Evolutionary conservation across 2,888 invertebrate species (phyloP), one percentile per base, ranked within the genome.

Genomic region (Mimachlamys varia): DNA sequence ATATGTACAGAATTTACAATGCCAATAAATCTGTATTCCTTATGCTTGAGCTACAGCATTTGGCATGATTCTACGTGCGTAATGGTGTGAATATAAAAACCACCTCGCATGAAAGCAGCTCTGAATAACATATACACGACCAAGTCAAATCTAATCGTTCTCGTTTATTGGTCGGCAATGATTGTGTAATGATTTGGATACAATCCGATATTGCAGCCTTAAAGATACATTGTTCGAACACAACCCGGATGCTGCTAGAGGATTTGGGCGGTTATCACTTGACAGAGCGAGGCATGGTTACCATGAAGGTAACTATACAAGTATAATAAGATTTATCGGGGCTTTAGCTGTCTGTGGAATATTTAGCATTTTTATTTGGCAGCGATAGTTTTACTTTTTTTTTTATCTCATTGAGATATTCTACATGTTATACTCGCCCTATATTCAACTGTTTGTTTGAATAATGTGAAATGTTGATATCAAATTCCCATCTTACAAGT

Each of bases 261-360:
- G 94, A 95, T 90, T 94, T 97, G 19, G 97, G 97, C 15, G 97
- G 97, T 7, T 97, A 97, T 92, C 93, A 93, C 22, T 89, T 96
- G 5, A 96, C 96, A 87, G 96, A 97, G 89, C 93, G 97, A 90
- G 97, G 97, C 38, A 89, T 96, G 0, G 96, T 97, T 3, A 93
- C 95, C 12, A 96, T 97, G 95, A 97, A 97, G 95, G 97, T 97
- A 92, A 88, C 19, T 50, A 50, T 89, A 87, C 13, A n/a, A 12
- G 22, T 15, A 50, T 88, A 38, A 55, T 44, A 19, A 76, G 7
- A 13, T 76, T 76, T 13, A 76, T 33, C 76, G 27, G 76, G 76
- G 33, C 76, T 22, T 22, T 22, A 4, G 10, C 22, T 58, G 58
- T 58, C 58, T 58, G n/a, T 0, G 22, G 3, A 19, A 58, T n/a